These are phyloP conservation scores for Loxodonta africana DNA, from an alignment of 2,113 vertebrate species.

Conservation along the genomic window DNA sequence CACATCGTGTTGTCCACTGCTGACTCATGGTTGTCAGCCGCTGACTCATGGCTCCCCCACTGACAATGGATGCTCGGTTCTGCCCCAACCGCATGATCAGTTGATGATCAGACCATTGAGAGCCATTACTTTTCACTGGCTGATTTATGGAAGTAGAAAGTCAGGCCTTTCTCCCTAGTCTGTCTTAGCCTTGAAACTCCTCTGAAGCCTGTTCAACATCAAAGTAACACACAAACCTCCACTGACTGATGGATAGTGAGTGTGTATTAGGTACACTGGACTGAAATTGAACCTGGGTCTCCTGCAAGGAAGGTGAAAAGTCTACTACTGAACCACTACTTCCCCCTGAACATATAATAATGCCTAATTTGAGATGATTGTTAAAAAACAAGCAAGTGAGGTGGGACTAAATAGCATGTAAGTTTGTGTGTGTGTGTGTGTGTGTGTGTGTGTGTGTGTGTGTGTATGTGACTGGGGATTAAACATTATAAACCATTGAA, in stretches of 20 bases:
- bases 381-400: background rate
- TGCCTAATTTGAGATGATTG: background rate
- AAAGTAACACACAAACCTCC: background rate
- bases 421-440: rapidly evolving
- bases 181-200: background rate
- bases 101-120: background rate
- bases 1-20: background rate
- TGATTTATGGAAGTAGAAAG: background rate
- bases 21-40: background rate
- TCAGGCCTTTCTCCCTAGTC: background rate
- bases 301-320: background rate
- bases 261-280: background rate
- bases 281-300: background rate
- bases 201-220: background rate
- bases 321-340: background rate
- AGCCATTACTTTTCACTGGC: background rate
- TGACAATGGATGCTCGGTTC: background rate
- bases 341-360: background rate
- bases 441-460: rapidly evolving
- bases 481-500: background rate
- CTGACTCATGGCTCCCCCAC: background rate
- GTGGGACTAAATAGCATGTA: background rate
- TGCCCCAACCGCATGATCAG: background rate
- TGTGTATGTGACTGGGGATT: background rate
- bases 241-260: background rate